phyloP scores from a whole-genome alignment of 2,113 vertebrate genomes.

The Sceloporus undulatus region DNA sequence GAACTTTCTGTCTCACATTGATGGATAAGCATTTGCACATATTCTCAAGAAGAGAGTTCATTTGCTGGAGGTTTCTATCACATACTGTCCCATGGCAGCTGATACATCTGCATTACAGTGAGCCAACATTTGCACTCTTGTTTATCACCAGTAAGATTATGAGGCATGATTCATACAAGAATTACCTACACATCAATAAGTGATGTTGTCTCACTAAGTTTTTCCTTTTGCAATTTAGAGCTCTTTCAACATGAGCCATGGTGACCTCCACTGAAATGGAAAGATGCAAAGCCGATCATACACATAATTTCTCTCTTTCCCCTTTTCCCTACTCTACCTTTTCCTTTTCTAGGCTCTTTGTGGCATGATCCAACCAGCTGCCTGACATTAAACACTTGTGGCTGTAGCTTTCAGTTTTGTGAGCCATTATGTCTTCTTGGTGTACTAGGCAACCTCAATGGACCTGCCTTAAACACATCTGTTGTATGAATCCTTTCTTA shows the following conservation, averaged over 20 bases:
- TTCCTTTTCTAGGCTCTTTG: not conserved
- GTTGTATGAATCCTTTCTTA: not conserved
- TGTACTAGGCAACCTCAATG: not conserved
- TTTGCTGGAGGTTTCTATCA: no score
- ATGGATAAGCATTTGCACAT: not conserved
- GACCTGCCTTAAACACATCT: not conserved
- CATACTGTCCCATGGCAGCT: no score
- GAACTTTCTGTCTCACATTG: not conserved
- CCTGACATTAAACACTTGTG: no score
- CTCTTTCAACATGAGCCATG: not conserved
- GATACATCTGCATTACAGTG: not conserved
- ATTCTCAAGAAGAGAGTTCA: no score
- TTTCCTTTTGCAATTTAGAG: not conserved
- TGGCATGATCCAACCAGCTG: not conserved
- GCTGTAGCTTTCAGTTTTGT: not conserved
- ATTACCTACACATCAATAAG: not conserved
- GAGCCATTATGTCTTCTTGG: not conserved
- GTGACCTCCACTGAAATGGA: not conserved
- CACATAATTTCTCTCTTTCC: no score
- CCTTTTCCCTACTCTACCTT: not conserved
- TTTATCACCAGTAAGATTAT: not conserved
- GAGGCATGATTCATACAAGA: not conserved
- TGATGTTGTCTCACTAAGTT: not conserved
- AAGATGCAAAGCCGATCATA: not conserved
- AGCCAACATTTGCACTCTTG: not conserved